Conservation (phyloP, 2,888 invertebrate species). For the Megalurothrips usitatus region DNA sequence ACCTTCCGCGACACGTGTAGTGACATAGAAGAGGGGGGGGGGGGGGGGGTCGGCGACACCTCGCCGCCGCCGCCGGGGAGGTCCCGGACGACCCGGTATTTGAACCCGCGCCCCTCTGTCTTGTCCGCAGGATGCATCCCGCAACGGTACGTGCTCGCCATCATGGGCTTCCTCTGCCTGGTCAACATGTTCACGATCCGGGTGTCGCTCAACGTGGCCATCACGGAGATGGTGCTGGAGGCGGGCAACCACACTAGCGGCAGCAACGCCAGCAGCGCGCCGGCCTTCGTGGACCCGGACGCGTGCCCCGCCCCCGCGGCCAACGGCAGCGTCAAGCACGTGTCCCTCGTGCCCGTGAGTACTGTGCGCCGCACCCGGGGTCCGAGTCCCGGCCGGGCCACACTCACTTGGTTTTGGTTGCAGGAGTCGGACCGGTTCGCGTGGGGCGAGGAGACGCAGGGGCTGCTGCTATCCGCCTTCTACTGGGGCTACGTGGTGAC, state of each 20-base stretch:
- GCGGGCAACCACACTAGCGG: slow-evolving; percentile 39
- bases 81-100: neutral
- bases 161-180: slow-evolving; percentile 49
- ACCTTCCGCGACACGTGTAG: neutral
- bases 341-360: slow-evolving; percentile 1
- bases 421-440: slow-evolving; percentile 39
- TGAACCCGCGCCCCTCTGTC: slow-evolving; percentile 1
- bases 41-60: neutral
- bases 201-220: slow-evolving; percentile 47
- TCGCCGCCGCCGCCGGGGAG: neutral
- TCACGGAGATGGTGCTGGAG: slow-evolving; percentile 47
- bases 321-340: neutral
- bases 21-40: neutral
- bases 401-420: too few relatives aligned
- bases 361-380: neutral
- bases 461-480: slow-evolving; percentile 47
- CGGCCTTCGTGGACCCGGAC: slow-evolving; percentile 9
- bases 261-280: slow-evolving; percentile 36
- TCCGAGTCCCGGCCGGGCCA: too few relatives aligned
- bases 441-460: slow-evolving; percentile 45
- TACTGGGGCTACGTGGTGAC: slow-evolving; percentile 51
- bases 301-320: neutral
- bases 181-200: slow-evolving; percentile 49
- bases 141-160: slow-evolving; percentile 40
- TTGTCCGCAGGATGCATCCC: slow-evolving; percentile 38